Base-by-base conservation (phyloP, 2,797 vertebrate genomes). In the Tadarida brasiliensis region DNA sequence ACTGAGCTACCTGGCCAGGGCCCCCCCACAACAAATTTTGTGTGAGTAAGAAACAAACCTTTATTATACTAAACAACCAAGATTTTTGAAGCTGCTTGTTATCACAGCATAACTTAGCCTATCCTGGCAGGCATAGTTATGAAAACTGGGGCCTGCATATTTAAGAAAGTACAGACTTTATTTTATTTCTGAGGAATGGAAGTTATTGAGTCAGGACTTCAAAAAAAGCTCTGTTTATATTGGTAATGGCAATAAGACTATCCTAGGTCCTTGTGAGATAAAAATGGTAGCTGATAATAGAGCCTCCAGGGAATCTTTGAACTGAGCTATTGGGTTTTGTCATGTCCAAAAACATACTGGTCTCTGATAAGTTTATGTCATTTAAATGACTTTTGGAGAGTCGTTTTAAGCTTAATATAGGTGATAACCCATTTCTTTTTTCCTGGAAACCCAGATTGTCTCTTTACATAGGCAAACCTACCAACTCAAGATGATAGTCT, bases 11-110 rank as follows among this genome's bases (percentile, higher is more conserved):
- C 63, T 67, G 39, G 39, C 39, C 39, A 44, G 39, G 39, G 39
- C 3, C 39, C 39, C 39, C 39, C 39, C 39, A 67, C 47, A 39
- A 47, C 15, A 76, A 86, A 89, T 83, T 93, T 80, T 82, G 28
- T 89, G 49, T 70, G 76, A 86, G 68, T 63, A 88, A 83, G 28
- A 88, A 92, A 90, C 94, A 94, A 74, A 90, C 26, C 22, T 77
- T 87, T n/a, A 35, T 82, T 88, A 20, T 85, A 76, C 56, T 63
- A 70, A 94, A 56, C 67, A 63, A 92, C 77, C 33, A 92, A 70
- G 33, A 80, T 81, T 80, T 95, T 94, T 67, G 61, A 61, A 89
- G n/a, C 88, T 67, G 15, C 57, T 82, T 24, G 35, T 68, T 91
- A 63, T 68, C 67, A 87, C 33, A 87, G 30, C 44, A 87, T 85